A percentile compares a stretch with the other conserved stretches of the same genome.
phyloP scores from a whole-genome alignment of 1,140 invertebrate species.

The Psix sp. region DNA sequence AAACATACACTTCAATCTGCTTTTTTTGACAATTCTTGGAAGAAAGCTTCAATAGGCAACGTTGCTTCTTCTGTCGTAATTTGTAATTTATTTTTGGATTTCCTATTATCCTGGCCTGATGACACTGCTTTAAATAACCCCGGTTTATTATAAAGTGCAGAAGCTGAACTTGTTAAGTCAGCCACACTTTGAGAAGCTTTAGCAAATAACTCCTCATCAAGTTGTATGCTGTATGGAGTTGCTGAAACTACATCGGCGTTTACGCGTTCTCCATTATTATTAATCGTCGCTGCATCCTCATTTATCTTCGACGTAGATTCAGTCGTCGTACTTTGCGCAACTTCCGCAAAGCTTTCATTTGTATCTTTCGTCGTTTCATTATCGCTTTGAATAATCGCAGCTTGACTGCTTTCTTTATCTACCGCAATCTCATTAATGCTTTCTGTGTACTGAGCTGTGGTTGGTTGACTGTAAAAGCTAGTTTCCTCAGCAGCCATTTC shows the following conservation, averaged over 20 bases:
- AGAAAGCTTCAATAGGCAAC: conserved; percentile 78
- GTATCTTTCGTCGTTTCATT: conserved; percentile 37
- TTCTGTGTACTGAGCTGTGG: conserved; percentile 46
- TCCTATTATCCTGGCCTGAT: conserved; percentile 62
- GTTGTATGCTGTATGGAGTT: conserved; percentile 46
- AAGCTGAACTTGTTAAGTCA: conserved; percentile 77
- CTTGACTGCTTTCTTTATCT: conserved; percentile 47
- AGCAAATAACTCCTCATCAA: conserved; percentile 71
- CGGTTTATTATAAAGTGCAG: conserved; percentile 73
- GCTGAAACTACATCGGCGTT: conserved; percentile 30
- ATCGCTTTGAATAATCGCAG: conserved; percentile 28
- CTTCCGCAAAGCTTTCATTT: conserved; percentile 21
- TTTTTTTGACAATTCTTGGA: conserved; percentile 72
- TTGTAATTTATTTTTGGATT: conserved; percentile 67
- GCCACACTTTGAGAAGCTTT: conserved; percentile 75
- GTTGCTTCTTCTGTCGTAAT: conserved; percentile 76
- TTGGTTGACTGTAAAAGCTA: conserved; percentile 66
- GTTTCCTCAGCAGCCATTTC: conserved; percentile 70
- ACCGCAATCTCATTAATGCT: conserved; percentile 46
- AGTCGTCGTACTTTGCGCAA: conserved; percentile 4
- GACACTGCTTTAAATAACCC: conserved; percentile 75
- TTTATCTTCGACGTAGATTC: conserved; percentile 41
- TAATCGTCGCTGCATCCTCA: conserved; percentile 36
- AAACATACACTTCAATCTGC: conserved; percentile 39
- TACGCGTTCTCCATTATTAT: conserved; percentile 26